These are phyloP conservation scores for Philaethria dido DNA, from an alignment of 2,888 invertebrate species.

Conservation along the genomic window DNA sequence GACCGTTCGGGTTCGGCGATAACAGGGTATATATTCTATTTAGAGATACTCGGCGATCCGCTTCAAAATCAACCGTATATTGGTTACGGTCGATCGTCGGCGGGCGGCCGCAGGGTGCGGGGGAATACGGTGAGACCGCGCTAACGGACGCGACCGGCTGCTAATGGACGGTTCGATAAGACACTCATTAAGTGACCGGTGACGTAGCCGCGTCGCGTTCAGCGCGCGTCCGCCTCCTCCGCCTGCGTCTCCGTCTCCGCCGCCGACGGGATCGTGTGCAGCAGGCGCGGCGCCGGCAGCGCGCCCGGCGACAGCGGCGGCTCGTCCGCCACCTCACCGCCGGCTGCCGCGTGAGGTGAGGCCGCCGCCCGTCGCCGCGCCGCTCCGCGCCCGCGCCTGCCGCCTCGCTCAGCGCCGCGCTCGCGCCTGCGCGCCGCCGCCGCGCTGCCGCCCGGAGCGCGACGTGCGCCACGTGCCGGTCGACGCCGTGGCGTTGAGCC, in stretches of 20 bases:
- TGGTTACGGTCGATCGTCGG: conserved; percentile 9
- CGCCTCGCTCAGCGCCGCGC: conserved; percentile 62
- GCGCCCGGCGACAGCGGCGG: conserved; percentile 82
- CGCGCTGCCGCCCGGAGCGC: conserved; percentile 92
- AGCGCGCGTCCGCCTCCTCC: conserved; percentile 60
- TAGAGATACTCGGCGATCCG: conserved; percentile 1
- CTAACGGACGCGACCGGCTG: conserved; percentile 30
- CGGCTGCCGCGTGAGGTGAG: conserved; percentile 86
- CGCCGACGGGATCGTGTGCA: conserved; percentile 74
- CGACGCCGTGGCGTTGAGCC: conserved; percentile 93
- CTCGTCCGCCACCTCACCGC: conserved; percentile 92
- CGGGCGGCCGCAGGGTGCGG: conserved; percentile 13
- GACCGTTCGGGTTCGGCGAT: conserved; percentile 38
- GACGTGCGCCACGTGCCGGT: conserved; percentile 96
- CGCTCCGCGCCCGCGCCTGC: conserved; percentile 80
- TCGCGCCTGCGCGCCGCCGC: conserved; percentile 89
- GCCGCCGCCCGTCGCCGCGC: conserved; percentile 80
- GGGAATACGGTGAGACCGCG: conserved; percentile 19
- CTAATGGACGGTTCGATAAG: conserved; percentile 60
- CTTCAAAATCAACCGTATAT: neutral
- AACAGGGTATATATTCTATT: neutral
- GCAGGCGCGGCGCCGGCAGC: conserved; percentile 59
- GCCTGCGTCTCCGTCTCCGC: conserved; percentile 66
- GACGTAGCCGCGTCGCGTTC: no score
- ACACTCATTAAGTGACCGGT: no score